These are phyloP conservation scores for Troglohyphantes excavatus DNA, from an alignment of 2,888 invertebrate species.

Conservation along the genomic window DNA sequence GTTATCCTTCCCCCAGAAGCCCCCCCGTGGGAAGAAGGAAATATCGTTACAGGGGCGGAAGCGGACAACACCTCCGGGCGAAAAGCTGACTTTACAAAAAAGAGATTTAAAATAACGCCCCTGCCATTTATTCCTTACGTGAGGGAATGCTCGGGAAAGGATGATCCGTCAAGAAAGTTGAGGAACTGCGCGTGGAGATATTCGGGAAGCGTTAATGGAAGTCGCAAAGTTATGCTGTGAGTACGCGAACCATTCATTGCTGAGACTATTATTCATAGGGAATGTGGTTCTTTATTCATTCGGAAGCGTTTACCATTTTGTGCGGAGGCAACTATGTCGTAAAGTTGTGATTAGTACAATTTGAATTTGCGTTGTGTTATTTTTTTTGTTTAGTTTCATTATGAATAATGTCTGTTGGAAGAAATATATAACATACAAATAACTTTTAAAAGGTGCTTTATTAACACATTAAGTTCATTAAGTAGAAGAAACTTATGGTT, in stretches of 20 bases:
- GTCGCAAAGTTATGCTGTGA: neutral
- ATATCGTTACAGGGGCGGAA: conserved; percentile 24
- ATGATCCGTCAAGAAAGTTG: neutral
- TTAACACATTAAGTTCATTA: no score
- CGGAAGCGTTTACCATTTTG: neutral
- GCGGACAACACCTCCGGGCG: neutral
- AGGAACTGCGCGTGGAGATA: neutral
- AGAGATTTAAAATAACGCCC: conserved; percentile 26
- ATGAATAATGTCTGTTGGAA: no score
- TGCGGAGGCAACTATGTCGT: no score
- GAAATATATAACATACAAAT: no score
- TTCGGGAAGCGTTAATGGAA: neutral
- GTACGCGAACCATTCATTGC: neutral
- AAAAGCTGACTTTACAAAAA: conserved; percentile 16
- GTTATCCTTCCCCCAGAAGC: conserved; percentile 22
- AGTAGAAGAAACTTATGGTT: no score
- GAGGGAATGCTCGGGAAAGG: neutral
- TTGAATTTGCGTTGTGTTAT: no score
- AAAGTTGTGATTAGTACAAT: no score
- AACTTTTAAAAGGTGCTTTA: no score
- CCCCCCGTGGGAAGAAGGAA: conserved; percentile 2
- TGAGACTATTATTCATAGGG: neutral
- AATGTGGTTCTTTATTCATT: no score
- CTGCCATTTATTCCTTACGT: conserved; percentile 11
- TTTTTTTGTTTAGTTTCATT: no score